phyloP scores from a whole-genome alignment of 2,888 invertebrate genomes.

The Cephus pygmeus region DNA sequence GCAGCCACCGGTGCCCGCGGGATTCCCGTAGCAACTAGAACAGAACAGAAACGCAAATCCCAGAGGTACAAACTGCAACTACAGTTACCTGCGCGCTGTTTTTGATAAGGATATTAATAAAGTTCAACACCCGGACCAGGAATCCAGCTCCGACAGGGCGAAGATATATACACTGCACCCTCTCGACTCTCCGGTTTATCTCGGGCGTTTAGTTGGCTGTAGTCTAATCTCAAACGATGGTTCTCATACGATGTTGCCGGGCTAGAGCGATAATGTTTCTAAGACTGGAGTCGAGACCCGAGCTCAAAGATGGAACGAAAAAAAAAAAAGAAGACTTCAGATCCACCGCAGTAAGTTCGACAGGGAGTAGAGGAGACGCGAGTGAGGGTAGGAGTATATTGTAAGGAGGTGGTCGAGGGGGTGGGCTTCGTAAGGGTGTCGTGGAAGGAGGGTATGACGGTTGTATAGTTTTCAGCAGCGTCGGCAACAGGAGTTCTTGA shows the following conservation, averaged over 20 bases:
- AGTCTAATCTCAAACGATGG: neutral
- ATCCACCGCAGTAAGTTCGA: neutral
- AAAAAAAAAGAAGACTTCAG: neutral
- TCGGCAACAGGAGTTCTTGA: conserved; percentile 60
- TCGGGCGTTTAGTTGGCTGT: neutral
- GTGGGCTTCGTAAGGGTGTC: neutral
- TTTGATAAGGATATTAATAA: conserved; percentile 63
- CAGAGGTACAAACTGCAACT: conserved; percentile 42
- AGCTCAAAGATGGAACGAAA: neutral
- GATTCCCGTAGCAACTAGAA: conserved; percentile 35
- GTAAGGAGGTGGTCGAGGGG: too few species aligned
- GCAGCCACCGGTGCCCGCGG: conserved; percentile 57
- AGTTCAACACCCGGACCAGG: conserved; percentile 40
- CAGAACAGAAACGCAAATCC: conserved; percentile 23
- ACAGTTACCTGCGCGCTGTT: conserved; percentile 47
- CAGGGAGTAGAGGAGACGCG: neutral
- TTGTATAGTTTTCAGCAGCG: conserved; percentile 59
- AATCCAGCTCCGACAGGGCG: neutral
- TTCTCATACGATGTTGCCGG: neutral
- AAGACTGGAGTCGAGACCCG: neutral
- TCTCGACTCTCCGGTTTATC: neutral
- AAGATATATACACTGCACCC: neutral
- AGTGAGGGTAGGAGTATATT: neutral
- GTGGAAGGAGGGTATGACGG: conserved; percentile 16
- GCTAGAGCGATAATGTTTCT: neutral